These are phyloP conservation scores for Molanna angustata DNA, from an alignment of 2,888 invertebrate species.

Conservation along the genomic window DNA sequence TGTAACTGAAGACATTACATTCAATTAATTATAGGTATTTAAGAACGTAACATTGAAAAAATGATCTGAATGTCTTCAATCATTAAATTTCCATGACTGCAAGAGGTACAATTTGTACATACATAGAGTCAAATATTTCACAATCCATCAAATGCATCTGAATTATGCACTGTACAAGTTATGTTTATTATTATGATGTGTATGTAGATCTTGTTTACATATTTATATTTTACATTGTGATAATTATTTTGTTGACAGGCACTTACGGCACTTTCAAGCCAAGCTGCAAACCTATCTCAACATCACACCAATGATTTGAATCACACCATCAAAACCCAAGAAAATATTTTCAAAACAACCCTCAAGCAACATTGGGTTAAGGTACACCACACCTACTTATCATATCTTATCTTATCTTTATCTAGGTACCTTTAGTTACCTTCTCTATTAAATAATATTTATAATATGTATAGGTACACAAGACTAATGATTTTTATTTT, in stretches of 20 bases:
- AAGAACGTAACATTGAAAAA: no score
- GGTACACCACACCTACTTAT: conserved; percentile 5
- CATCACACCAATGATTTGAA: conserved; percentile 43
- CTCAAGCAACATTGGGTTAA: conserved; percentile 60
- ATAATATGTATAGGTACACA: neutral
- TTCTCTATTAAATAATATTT: neutral
- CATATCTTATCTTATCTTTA: neutral
- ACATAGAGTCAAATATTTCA: no score
- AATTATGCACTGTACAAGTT: no score
- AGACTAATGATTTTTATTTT: conserved; percentile 5
- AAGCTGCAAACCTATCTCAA: conserved; percentile 42
- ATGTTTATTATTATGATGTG: no score
- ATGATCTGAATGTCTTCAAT: no score
- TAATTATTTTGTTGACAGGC: conserved; percentile 37
- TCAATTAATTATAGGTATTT: no score
- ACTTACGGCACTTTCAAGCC: conserved; percentile 44
- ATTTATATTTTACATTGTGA: no score
- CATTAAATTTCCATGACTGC: no score
- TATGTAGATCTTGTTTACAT: no score
- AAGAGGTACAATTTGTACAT: no score
- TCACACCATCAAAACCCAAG: conserved; percentile 52
- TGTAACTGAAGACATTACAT: no score
- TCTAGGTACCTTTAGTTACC: neutral
- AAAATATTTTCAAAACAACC: conserved; percentile 57
- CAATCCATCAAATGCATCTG: no score